phyloP scores from a whole-genome alignment of 2,113 vertebrate genomes.

The Pampusana beccarii region DNA sequence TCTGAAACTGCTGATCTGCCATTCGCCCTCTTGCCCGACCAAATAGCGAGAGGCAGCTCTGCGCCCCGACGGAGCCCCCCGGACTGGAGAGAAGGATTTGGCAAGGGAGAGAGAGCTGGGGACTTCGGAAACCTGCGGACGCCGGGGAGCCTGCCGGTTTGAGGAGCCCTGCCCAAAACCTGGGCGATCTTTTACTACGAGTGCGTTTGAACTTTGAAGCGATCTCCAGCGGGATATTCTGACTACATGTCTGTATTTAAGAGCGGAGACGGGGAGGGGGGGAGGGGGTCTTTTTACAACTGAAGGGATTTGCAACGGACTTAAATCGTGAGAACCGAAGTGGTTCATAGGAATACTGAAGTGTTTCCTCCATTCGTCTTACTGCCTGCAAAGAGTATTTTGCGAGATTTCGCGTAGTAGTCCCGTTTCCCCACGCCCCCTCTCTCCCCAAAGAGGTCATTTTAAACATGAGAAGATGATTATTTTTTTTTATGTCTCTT shows the following conservation, averaged over 20 bases:
- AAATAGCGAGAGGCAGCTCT: slow-evolving; percentile 38
- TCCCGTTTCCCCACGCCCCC: not conserved
- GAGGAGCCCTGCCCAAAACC: not conserved
- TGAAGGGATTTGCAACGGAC: not conserved
- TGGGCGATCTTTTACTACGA: not conserved
- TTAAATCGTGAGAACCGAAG: slow-evolving; percentile 10
- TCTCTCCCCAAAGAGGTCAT: slow-evolving; percentile 40
- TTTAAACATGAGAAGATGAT: slow-evolving; percentile 50
- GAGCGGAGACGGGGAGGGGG: not conserved
- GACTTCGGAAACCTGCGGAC: not conserved
- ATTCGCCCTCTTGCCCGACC: slow-evolving; percentile 52
- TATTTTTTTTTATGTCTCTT: slow-evolving; percentile 26
- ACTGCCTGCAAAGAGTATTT: not conserved
- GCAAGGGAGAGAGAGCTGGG: not conserved
- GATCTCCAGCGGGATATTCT: not conserved
- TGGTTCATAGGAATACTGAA: slow-evolving; percentile 11
- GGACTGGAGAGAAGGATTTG: not conserved
- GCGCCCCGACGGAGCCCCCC: not conserved
- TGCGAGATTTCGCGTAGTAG: slow-evolving; percentile 1
- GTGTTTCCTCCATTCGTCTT: not conserved
- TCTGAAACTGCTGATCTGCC: slow-evolving; percentile 88
- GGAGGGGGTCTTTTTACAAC: not conserved
- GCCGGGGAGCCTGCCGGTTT: not conserved
- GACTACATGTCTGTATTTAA: slow-evolving; percentile 20
- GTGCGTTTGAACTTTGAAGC: not conserved